Base-by-base conservation (phyloP, 1,140 invertebrate genomes). In the Sarcophaga peregrina region DNA sequence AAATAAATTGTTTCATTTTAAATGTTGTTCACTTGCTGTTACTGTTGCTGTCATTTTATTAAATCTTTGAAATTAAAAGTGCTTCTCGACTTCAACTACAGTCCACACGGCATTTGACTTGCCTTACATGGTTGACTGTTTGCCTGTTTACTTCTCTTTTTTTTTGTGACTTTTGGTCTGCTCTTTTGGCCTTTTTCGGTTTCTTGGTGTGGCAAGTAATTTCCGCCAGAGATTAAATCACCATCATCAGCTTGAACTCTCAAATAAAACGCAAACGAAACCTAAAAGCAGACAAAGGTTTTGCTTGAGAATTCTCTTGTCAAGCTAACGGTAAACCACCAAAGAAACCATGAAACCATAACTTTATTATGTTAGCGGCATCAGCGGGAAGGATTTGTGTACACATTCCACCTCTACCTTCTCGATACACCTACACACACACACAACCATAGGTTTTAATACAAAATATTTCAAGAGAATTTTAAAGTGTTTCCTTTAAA, bases 221-320 rank as follows among this genome's bases (percentile, higher is more conserved):
- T 75, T 75, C 73, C 73, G 73, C 46, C 47, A 75, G 47, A 75
- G 73, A 75, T 75, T 75, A 75, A 75, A 75, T 75, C 73, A 47
- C 73, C 73, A 13, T 15, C n/a, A n/a, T n/a, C n/a, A n/a, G 15
- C 52, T 13, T 15, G 10, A 62, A 4, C 58, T 17, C 46, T 47
- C 73, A 47, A n/a, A n/a, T 74, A 20, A 45, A 45, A 54, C 3
- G 3, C n/a, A 47, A 11, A 75, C 13, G 13, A 45, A 75, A 75
- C 37, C 73, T 75, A 9, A 47, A 46, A 75, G 47, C n/a, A 62
- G 20, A 17, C 8, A 17, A 62, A 62, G 4, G 5, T 17, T 62
- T 62, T 3, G 10, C 15, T 5, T 5, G 52, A 8, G 20, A 62
- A 62, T 62, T 62, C 8, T 62, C 3, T 17, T 17, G n/a, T 15